Conservation (phyloP, 2,113 vertebrate species). For the Heterotilapia buettikoferi region DNA sequence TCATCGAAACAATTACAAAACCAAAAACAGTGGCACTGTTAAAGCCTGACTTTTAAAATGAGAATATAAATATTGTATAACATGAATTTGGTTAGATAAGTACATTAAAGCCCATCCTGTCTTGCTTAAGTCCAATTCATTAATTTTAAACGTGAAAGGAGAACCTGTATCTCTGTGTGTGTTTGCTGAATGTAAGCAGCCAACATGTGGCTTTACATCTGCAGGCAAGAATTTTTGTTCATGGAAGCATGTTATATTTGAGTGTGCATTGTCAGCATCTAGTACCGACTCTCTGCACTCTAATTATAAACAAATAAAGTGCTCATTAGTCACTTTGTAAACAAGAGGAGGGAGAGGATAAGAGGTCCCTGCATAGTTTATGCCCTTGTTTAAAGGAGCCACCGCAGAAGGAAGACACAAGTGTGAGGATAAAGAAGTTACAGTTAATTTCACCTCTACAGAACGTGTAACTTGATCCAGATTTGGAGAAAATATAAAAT, state of each 20-base stretch:
- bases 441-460: background rate
- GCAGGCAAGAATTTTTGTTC: background rate
- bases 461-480: background rate
- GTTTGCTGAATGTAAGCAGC: background rate
- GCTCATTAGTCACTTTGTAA: slow-evolving; percentile 34
- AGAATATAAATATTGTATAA: background rate
- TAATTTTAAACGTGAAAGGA: background rate
- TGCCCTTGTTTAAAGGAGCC: background rate
- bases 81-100: background rate
- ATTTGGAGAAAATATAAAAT: background rate
- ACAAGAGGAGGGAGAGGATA: background rate
- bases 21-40: background rate
- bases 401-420: background rate
- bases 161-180: background rate
- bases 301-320: slow-evolving; percentile 31
- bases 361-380: background rate
- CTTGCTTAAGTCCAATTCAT: background rate
- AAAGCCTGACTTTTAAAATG: background rate
- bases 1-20: background rate
- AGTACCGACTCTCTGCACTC: background rate
- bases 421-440: background rate
- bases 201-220: background rate
- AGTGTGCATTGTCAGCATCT: background rate
- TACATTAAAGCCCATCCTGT: background rate
- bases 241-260: background rate